phyloP scores from a whole-genome alignment of 2,888 invertebrate species.

The Malthinus seriepunctatus region DNA sequence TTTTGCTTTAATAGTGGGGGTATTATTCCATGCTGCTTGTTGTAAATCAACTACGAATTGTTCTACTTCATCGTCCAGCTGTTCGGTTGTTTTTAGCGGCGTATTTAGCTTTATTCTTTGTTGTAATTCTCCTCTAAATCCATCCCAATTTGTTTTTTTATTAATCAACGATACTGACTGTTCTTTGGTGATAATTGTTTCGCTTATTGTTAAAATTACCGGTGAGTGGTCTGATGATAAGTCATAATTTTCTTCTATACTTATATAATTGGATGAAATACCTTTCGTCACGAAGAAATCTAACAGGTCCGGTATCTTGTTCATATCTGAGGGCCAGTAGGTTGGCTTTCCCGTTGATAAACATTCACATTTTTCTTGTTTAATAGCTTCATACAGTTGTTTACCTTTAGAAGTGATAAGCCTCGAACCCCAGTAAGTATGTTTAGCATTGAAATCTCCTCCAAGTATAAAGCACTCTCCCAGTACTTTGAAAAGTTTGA shows the following conservation, averaged over 20 bases:
- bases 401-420: too few species aligned
- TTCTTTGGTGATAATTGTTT: constrained; percentile 14
- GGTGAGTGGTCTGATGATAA: constrained; percentile 14
- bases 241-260: constrained; percentile 13
- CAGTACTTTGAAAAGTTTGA: too few species aligned
- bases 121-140: constrained; percentile 12
- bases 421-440: too few species aligned
- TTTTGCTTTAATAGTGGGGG: background rate
- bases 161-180: constrained; percentile 13
- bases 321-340: too few species aligned
- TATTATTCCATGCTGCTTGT: constrained; percentile 6
- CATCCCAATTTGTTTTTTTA: constrained; percentile 9
- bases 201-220: constrained; percentile 12
- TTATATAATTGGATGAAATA: constrained; percentile 10
- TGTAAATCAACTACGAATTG: constrained; percentile 2
- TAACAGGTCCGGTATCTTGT: constrained; percentile 10
- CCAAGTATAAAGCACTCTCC: too few species aligned
- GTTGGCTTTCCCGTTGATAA: too few species aligned
- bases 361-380: too few species aligned
- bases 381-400: too few species aligned
- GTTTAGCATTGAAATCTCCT: too few species aligned
- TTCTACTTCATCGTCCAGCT: constrained; percentile 8
- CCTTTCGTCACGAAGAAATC: background rate
- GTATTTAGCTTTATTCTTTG: background rate
- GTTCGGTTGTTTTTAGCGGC: background rate